phyloP scores from a whole-genome alignment of 2,888 invertebrate genomes.

The Cerceris ruficornis region DNA sequence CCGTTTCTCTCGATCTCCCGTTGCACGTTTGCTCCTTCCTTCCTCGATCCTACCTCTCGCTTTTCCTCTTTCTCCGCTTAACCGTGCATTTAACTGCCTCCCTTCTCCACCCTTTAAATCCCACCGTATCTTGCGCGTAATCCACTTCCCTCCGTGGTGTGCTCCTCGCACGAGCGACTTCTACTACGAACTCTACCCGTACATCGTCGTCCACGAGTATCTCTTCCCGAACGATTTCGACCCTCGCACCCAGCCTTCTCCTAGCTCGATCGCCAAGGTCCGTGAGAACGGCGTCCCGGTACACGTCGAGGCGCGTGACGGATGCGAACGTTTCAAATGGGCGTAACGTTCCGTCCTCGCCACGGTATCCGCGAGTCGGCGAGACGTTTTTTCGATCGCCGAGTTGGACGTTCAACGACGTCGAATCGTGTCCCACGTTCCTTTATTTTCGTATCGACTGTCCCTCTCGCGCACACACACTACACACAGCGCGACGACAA shows the following conservation, averaged over 20 bases:
- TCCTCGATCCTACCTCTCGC: slow-evolving; percentile 5
- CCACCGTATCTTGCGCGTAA: slow-evolving; percentile 14
- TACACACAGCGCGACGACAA: slow-evolving; percentile 46
- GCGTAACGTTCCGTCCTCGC: slow-evolving; percentile 32
- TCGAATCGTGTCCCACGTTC: not conserved
- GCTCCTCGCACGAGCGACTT: slow-evolving; percentile 29
- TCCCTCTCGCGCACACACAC: slow-evolving; percentile 20
- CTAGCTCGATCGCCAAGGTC: not conserved
- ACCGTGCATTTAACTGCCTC: not conserved
- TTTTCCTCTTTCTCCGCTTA: slow-evolving; percentile 3
- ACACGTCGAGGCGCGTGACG: not conserved
- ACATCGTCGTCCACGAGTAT: slow-evolving; percentile 9
- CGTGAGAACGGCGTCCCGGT: slow-evolving; percentile 23
- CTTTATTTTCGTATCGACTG: slow-evolving; percentile 7
- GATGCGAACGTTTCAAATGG: slow-evolving; percentile 23
- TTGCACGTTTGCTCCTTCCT: not conserved
- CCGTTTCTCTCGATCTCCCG: not conserved
- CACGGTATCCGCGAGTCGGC: slow-evolving; percentile 9
- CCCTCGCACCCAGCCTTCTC: not conserved
- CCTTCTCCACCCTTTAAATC: not conserved
- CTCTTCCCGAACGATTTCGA: not conserved
- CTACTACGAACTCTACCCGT: slow-evolving; percentile 20
- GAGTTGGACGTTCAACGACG: not conserved
- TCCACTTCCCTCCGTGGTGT: slow-evolving; percentile 46
- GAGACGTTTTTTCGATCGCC: not conserved